Conservation (phyloP, 2,888 invertebrate genomes). For the Erebia ligea region DNA sequence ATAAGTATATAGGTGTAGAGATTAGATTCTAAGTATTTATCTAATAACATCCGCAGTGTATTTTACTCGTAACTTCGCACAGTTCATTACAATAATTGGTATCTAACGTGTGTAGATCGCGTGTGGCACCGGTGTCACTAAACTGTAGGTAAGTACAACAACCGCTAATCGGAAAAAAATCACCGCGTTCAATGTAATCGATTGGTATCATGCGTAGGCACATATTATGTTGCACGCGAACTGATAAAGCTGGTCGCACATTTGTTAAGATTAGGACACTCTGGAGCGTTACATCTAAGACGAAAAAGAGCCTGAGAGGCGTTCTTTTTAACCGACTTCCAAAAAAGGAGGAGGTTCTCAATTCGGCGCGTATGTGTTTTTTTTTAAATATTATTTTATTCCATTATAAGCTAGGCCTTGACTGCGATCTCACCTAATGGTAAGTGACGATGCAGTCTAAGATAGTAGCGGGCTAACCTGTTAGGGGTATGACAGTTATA, state of each 20-base stretch:
- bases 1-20: too few relatives aligned
- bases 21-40: not conserved
- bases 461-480: too few relatives aligned
- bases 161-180: conserved; percentile 21
- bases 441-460: too few relatives aligned
- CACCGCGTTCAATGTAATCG: conserved; percentile 23
- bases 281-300: too few relatives aligned
- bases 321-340: too few relatives aligned
- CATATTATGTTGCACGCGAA: conserved; percentile 30
- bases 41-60: not conserved
- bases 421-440: too few relatives aligned
- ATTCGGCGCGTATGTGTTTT: too few relatives aligned
- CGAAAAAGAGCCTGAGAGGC: too few relatives aligned
- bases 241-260: conserved; percentile 10
- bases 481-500: too few relatives aligned
- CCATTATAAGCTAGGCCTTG: too few relatives aligned
- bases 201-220: conserved; percentile 33
- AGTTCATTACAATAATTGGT: not conserved
- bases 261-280: not conserved
- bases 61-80: conserved; percentile 7
- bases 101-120: conserved; percentile 6
- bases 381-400: too few relatives aligned
- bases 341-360: too few relatives aligned
- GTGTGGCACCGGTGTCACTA: conserved; percentile 26
- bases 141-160: conserved; percentile 20